A percentile compares a stretch with the other conserved stretches of the same genome.
Evolutionary conservation across 2,888 invertebrate species (phyloP).

Genomic region (Meta bourneti): DNA sequence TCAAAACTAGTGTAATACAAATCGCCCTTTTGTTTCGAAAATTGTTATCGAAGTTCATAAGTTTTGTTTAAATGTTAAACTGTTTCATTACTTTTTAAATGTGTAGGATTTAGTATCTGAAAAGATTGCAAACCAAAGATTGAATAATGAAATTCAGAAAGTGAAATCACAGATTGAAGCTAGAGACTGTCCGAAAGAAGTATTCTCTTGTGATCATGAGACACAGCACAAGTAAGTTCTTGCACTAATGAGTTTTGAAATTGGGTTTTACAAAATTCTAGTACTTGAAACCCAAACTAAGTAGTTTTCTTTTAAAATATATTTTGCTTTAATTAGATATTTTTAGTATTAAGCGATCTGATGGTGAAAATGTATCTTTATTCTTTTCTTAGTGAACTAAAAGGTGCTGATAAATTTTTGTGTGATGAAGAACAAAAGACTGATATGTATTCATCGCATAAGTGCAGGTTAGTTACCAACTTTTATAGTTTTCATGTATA

Average conservation of each 20-base stretch:
- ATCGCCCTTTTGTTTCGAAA: no score
- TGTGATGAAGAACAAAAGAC: constrained; percentile 60
- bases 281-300: neutral
- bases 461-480: constrained; percentile 22
- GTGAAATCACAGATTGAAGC: constrained; percentile 48
- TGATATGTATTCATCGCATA: constrained; percentile 1
- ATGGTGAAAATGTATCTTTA: neutral
- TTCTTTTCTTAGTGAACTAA: constrained; percentile 63
- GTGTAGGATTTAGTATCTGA: constrained; percentile 78
- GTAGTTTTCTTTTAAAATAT: neutral
- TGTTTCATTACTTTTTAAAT: neutral
- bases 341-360: neutral
- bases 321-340: neutral
- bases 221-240: constrained; percentile 54
- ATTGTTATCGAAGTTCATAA: no score
- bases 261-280: neutral
- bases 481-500: neutral
- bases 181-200: constrained; percentile 49
- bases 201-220: constrained; percentile 55
- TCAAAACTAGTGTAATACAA: no score
- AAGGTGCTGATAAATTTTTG: constrained; percentile 70
- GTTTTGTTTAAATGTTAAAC: no score
- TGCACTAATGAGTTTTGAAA: neutral
- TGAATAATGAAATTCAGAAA: constrained; percentile 80
- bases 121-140: constrained; percentile 80